Base-by-base conservation (phyloP, 2,888 invertebrate species). In the Drosophila meridionalis region DNA sequence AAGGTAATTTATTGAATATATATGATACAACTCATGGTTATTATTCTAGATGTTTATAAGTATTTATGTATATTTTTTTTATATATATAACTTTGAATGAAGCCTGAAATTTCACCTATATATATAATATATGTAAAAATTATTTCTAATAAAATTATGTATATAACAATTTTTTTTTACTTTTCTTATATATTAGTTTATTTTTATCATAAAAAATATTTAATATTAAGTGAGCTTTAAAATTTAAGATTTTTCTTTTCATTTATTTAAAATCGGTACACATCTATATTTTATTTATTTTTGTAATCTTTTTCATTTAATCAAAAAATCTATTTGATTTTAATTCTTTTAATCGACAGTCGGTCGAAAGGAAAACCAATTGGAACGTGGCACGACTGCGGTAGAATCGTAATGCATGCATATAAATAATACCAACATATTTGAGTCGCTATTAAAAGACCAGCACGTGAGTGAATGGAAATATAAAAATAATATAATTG, bases 401-500 rank as follows among this genome's bases (percentile, higher is more conserved):
- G 20, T 32, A 6, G n/a, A 32, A 32, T 20, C 32, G 20, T 20
- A 45, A 26, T 60, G 43, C 62, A 36, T 32, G 42, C 38, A 48
- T 47, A 34, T 50, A 56, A 57, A 30, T 26, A 57, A 57, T 42
- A 48, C 43, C 43, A 28, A 20, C n/a, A 28, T 45, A 43, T 55
- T 58, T 36, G 34, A 68, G 56, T 38, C 47, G 14, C n/a, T n/a
- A 40, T 56, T 28, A 61, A 66, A 47, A 62, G 30, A 28, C 58
- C 36, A 48, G 48, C 52, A 69, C 30, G 42, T 36, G 58, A 6
- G 14, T 28, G 57, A 73, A 55, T 50, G 63, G 32, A 61, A 45
- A 56, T 71, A 63, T 71, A 63, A 48, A 64, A 52, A 75, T 65
- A 57, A 64, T 47, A 75, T 61, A 47, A 69, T 47, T 52, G 60